phyloP scores from a whole-genome alignment of 2,888 invertebrate genomes.

The Latrodectus hesperus region DNA sequence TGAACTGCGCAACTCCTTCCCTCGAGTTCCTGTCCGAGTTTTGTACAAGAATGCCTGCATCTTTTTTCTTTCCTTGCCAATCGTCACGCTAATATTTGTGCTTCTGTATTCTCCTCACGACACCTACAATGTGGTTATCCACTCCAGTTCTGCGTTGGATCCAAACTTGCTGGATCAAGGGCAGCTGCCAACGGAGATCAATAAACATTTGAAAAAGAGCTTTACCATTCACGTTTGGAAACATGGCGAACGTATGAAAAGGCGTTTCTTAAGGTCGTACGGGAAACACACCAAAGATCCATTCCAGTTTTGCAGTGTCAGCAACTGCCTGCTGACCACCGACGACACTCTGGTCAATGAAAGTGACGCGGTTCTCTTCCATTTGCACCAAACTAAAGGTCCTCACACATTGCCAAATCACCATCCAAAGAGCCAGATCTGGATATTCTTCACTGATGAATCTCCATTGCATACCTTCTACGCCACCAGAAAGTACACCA shows the following conservation, averaged over 20 bases:
- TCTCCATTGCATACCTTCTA: conserved; percentile 80
- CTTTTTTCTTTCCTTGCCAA: conserved; percentile 29
- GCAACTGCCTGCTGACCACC: conserved; percentile 79
- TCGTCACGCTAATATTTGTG: conserved; percentile 29
- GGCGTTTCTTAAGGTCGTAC: conserved; percentile 78
- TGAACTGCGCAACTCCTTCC: conserved; percentile 13
- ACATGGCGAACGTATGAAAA: conserved; percentile 78
- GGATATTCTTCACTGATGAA: conserved; percentile 84
- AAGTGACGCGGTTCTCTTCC: conserved; percentile 82
- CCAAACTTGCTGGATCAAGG: neutral
- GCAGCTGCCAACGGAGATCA: neutral
- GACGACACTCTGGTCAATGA: conserved; percentile 77
- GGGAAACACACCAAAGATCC: conserved; percentile 77
- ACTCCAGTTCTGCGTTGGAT: neutral
- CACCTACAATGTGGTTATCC: neutral
- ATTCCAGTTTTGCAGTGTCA: conserved; percentile 79
- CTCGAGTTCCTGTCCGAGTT: conserved; percentile 21
- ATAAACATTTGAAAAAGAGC: conserved; percentile 65
- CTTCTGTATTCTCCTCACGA: conserved; percentile 33
- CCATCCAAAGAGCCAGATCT: conserved; percentile 78
- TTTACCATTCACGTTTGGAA: conserved; percentile 80
- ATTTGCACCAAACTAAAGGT: conserved; percentile 77
- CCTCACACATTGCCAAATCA: conserved; percentile 78
- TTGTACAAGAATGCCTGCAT: conserved; percentile 26
- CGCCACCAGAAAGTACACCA: conserved; percentile 73